Evolutionary conservation across 1,140 invertebrate species (phyloP), one percentile per base, ranked within the genome.

Genomic region (Lanistes nyassanus): DNA sequence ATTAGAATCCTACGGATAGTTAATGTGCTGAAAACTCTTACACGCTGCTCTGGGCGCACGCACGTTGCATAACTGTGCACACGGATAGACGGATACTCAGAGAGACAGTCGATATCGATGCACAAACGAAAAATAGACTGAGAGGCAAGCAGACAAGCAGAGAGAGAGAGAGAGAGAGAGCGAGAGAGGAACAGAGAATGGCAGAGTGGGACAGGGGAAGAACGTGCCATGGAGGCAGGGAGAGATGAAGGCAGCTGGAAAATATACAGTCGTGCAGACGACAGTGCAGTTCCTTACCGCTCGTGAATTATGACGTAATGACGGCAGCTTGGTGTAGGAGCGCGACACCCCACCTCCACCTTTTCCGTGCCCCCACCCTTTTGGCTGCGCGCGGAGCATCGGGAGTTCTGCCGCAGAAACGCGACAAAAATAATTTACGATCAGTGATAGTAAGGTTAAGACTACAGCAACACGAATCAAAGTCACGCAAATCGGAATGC

Each of bases 251-350:
- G 7, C 13, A 42, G 34, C 9, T 37, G 11, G n/a, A 29, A 34
- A 9, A 42, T 36, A 6, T 34, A 4, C 39, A 56, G 56, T 56
- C 53, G 69, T 58, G 31, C 42, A 1, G 42, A 47, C 9, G 19
- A 47, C 42, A 9, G 42, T 47, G 9, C 9, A 9, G 0, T 47
- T 0, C 16, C 67, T 29, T 55, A 72, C 70, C 70, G 56, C 55
- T 5, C 70, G 31, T n/a, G 21, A 26, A 19, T 55, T 58, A 55
- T 72, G 70, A 58, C 70, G 53, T 39, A 72, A 60, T 11, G 70
- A 72, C 2, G 70, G 70, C 6, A 72, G 37, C 60, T 72, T 72
- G 34, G 70, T 9, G 56, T 72, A 72, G 23, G 53, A 42, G 13
- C 70, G 23, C 36, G 70, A 2, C 1, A 72, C 23, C 42, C 70